Conservation (phyloP, 64 coral and sea anemone species). For the Stylophora pistillata region DNA sequence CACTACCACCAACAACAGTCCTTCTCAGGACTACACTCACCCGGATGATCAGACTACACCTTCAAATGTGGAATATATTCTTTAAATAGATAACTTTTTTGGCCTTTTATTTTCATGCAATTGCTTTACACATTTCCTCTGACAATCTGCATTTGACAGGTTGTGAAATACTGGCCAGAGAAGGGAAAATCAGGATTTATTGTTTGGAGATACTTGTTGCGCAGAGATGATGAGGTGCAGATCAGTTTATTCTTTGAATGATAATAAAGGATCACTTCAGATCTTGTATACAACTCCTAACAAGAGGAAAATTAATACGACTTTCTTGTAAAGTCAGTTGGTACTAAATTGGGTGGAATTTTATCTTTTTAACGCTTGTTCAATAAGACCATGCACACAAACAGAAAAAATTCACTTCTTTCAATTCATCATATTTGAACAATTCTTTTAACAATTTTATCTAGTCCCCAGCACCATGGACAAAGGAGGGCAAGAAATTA, state of each 20-base stretch:
- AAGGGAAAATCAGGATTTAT: constrained; percentile 92
- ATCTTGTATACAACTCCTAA: no score
- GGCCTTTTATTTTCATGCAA: not conserved
- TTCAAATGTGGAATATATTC: no score
- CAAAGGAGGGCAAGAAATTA: constrained; percentile 78
- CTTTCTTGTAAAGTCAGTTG: no score
- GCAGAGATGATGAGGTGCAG: constrained; percentile 90
- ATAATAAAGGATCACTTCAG: not conserved
- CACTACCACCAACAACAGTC: no score
- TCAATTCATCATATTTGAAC: no score
- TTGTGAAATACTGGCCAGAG: constrained; percentile 97
- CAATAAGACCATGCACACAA: no score
- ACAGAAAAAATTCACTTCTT: no score
- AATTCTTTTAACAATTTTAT: not conserved
- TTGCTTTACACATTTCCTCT: not conserved
- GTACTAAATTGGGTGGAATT: no score
- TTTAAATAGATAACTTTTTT: not conserved
- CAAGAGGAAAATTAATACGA: no score
- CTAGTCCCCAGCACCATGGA: constrained; percentile 96
- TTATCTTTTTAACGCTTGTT: no score
- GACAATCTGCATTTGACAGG: constrained; percentile 35
- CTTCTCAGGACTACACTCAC: no score
- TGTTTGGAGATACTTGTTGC: constrained; percentile 86
- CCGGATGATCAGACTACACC: no score
- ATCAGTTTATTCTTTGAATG: not conserved